Evolutionary conservation across 2,888 invertebrate genomes (phyloP).

Genomic region (Globia sparganii): DNA sequence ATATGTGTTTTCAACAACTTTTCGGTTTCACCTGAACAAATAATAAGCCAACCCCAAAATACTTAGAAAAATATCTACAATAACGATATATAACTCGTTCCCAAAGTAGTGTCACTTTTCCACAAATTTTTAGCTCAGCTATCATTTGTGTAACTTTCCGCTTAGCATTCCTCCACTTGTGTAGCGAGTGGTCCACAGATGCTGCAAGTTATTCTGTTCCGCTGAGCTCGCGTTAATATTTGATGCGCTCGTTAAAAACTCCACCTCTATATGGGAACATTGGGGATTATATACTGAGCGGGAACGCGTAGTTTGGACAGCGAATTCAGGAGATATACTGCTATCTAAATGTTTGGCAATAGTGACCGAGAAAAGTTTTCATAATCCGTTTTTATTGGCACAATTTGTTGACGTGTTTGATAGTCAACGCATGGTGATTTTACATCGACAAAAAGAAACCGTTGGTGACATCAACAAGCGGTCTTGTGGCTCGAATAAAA

Average conservation of each 20-base stretch:
- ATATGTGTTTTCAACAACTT: not conserved
- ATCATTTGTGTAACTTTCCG: constrained; percentile 34
- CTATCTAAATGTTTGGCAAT: too few species aligned
- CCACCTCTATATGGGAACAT: constrained; percentile 48
- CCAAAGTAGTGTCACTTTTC: constrained; percentile 2
- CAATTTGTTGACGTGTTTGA: not conserved
- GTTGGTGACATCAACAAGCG: not conserved
- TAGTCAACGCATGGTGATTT: not conserved
- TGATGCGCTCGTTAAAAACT: constrained; percentile 66
- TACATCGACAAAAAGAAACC: not conserved
- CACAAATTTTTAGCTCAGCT: constrained; percentile 1
- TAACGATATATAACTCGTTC: not conserved
- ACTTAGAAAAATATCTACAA: not conserved
- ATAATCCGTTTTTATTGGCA: not conserved
- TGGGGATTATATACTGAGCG: not conserved
- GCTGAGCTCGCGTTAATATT: constrained; percentile 58
- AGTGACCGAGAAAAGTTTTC: not conserved
- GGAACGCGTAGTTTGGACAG: not conserved
- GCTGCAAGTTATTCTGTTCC: constrained; percentile 52
- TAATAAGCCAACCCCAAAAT: not conserved
- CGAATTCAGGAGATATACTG: not conserved
- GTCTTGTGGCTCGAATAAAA: not conserved
- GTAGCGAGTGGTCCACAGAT: constrained; percentile 46
- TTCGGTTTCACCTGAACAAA: not conserved
- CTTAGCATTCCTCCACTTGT: constrained; percentile 24